Conservation (phyloP, 2,113 vertebrate genomes). For the Scartelaos histophorus region DNA sequence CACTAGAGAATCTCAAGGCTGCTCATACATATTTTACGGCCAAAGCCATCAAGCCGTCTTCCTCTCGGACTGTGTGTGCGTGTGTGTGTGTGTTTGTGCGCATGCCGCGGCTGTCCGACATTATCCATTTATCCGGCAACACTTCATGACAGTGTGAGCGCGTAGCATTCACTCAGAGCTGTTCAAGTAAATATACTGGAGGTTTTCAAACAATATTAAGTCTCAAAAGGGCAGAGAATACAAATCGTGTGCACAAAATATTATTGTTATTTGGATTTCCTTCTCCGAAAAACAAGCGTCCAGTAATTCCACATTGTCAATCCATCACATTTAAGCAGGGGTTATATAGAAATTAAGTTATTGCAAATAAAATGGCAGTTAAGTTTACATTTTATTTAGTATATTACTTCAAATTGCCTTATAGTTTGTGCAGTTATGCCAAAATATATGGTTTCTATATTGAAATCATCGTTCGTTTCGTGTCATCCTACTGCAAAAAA, state of each 20-base stretch:
- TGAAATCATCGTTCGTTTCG: too few relatives aligned
- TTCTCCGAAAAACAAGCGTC: too few relatives aligned
- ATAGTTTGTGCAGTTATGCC: too few relatives aligned
- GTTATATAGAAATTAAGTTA: too few relatives aligned
- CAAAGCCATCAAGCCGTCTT: constrained; percentile 33
- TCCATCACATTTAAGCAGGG: too few relatives aligned
- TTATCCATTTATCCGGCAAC: constrained; percentile 9
- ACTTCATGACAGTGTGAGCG: background rate
- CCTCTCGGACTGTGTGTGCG: constrained; percentile 8
- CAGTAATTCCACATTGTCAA: too few relatives aligned
- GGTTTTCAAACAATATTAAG: background rate
- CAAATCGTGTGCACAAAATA: too few relatives aligned
- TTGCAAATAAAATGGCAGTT: too few relatives aligned
- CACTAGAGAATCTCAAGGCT: constrained; percentile 40
- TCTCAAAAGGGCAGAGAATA: background rate
- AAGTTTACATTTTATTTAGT: too few relatives aligned
- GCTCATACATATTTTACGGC: constrained; percentile 60
- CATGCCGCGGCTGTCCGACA: background rate
- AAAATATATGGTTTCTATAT: too few relatives aligned
- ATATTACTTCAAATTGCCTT: too few relatives aligned
- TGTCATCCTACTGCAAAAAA: background rate
- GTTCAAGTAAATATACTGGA: background rate
- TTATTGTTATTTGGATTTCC: too few relatives aligned
- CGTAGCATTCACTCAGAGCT: background rate
- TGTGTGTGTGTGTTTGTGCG: background rate